Evolutionary conservation across 2,888 invertebrate genomes (phyloP), one percentile per base, ranked within the genome.

Genomic region (Zelleria hepariella): DNA sequence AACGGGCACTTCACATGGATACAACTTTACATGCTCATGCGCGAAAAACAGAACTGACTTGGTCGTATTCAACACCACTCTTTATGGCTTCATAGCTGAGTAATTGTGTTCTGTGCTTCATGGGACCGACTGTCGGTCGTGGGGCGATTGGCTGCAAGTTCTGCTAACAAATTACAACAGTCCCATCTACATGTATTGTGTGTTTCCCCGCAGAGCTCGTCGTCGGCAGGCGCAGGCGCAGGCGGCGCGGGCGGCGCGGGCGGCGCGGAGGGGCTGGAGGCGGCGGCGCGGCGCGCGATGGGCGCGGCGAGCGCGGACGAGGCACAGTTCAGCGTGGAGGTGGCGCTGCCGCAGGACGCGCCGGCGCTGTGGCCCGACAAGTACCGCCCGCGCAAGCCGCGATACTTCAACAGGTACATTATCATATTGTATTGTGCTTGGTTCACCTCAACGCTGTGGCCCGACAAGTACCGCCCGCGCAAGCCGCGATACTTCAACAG

Each of bases 281-380:
- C 49, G 25, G 20, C 32, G 32, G 32, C 32, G 15, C 96, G 82
- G 98, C 97, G 0, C 89, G 94, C 42, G 94, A 95, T 51, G 51
- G 55, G 32, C 55, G 26, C 18, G 27, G 54, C 51, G 23, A 92
- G 92, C 49, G 91, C 91, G 51, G 98, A 97, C 71, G 98, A 98
- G 84, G 96, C 94, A 0, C 93, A 93, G 73, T 98, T 98, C 87
- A 95, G 96, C 61, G 98, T 96, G 54, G 96, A 98, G 91, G 92
- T 95, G 61, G 91, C 94, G 26, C 81, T 98, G 64, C 91, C 94
- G 26, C 80, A 98, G 64, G 93, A 93, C 62, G 95, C 96, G 84
- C 94, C 96, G 8, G 96, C 96, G 72, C 86, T 97, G 26, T 99
- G 99, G 97, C 97, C 98, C 0, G 99, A 99, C 84, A 99, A 99